A percentile compares a stretch with the other conserved stretches of the same genome.
Conservation (phyloP, 2,113 vertebrate species). For the Cryptotis parvus region DNA sequence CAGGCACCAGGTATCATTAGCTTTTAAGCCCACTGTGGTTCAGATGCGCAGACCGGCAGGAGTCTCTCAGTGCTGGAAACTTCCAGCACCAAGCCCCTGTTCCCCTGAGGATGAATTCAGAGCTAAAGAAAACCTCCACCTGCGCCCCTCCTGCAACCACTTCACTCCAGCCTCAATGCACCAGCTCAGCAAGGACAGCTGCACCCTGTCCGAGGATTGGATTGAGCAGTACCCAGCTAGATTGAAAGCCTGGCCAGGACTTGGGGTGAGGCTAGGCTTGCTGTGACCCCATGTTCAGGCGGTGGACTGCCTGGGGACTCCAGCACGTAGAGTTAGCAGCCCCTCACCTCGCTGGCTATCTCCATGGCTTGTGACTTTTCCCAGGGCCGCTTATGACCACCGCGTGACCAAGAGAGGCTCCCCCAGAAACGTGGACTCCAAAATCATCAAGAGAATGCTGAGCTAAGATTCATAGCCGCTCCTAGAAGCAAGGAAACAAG, state of each 20-base stretch:
- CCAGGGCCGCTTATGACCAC: conserved; percentile 91
- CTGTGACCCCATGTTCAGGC: not conserved
- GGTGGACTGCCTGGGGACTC: rapidly evolving
- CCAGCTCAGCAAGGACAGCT: not conserved
- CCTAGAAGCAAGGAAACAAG: not conserved
- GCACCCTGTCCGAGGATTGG: too few species aligned
- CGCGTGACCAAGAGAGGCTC: conserved; percentile 89
- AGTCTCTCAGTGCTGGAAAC: not conserved
- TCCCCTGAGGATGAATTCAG: not conserved
- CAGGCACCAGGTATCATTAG: too few species aligned
- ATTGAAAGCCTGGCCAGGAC: too few species aligned
- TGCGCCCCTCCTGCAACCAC: not conserved
- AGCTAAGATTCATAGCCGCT: conserved; percentile 76
- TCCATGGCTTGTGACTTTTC: conserved; percentile 89
- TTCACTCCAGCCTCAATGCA: not conserved
- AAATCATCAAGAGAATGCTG: conserved; percentile 88
- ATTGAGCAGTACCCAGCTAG: rapidly evolving
- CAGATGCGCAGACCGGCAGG: too few species aligned
- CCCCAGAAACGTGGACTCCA: conserved; percentile 88
- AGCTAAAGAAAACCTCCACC: not conserved
- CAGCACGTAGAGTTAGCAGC: rapidly evolving
- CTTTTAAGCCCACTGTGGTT: not conserved
- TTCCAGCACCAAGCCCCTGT: not conserved
- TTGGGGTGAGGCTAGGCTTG: too few species aligned
- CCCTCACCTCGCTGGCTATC: conserved; percentile 88